Base-by-base conservation (phyloP, 1,140 invertebrate genomes). In the Penaeus japonicus region DNA sequence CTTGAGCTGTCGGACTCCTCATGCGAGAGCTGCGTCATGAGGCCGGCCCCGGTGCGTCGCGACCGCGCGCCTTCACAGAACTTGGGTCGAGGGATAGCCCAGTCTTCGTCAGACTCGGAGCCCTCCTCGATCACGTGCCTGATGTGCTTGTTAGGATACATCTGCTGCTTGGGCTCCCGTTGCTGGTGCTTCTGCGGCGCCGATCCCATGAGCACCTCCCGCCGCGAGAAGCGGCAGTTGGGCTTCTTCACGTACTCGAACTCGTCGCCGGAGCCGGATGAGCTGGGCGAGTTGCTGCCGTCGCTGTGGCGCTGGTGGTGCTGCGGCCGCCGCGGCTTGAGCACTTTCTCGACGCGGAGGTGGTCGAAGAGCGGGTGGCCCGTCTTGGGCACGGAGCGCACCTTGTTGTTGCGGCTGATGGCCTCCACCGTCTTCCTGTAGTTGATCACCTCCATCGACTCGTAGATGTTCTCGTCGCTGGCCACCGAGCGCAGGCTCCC, bases 331-430 rank as follows among this genome's bases (percentile, higher is more conserved):
- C 59, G 79, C 27, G 79, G 84, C 47, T 84, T 89, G 80, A 90
- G 77, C 57, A 85, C 88, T 22, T 87, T 89, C 79, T 90, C 88
- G 47, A 89, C 88, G 22, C 90, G 47, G 18, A 90, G 85, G 77
- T 85, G 79, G 75, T 90, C 90, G 39, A 90, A 90, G 22, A 90
- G 85, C 15, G 90, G 90, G 80, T 90, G 90, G 32, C 90, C 90
- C 17, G 90, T 90, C 27, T 84, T 87, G n/a, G 85, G 85, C 53
- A 90, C 82, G 2, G 88, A 89, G 4, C 88, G 65, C 4, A 89
- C 65, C 27, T 90, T 90, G 27, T 88, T 87, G 27, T 90, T 84
- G 15, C 88, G 88, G 55, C 73, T 81, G 22, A 90, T 54, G 20
- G 84, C 80, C 35, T 90, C 87, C 27, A 90, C 39, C 10, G 80